Conservation (phyloP, 2,113 vertebrate species). For the Hassar affinis region DNA sequence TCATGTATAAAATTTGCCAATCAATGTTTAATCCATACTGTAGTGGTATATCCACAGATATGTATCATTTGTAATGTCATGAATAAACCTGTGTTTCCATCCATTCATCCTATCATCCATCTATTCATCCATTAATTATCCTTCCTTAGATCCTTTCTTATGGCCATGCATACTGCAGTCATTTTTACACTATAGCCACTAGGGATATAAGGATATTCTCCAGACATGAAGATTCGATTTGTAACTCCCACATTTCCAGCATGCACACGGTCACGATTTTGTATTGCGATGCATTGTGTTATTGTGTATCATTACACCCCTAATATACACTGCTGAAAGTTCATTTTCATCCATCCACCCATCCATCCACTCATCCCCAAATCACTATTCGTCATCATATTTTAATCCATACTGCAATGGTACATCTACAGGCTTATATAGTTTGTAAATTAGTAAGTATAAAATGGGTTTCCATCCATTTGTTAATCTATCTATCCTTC, state of each 20-base stretch:
- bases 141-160: background rate
- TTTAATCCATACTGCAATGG: background rate
- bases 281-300: background rate
- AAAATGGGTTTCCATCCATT: background rate
- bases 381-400: background rate
- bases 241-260: background rate
- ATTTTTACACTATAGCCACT: background rate
- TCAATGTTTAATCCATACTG: background rate
- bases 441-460: background rate
- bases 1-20: too few relatives aligned
- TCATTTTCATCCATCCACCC: background rate
- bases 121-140: background rate
- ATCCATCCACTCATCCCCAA: background rate
- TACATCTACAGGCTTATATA: background rate
- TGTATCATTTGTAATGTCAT: background rate
- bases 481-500: background rate
- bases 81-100: background rate
- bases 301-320: background rate
- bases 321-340: background rate
- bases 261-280: background rate
- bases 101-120: background rate
- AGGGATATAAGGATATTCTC: background rate
- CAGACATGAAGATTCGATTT: too few relatives aligned
- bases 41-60: background rate
- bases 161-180: background rate